A percentile compares a stretch with the other conserved stretches of the same genome.
These are phyloP conservation scores for Oreochromis spilurus DNA, from an alignment of 2,113 vertebrate species.

Conservation along the genomic window DNA sequence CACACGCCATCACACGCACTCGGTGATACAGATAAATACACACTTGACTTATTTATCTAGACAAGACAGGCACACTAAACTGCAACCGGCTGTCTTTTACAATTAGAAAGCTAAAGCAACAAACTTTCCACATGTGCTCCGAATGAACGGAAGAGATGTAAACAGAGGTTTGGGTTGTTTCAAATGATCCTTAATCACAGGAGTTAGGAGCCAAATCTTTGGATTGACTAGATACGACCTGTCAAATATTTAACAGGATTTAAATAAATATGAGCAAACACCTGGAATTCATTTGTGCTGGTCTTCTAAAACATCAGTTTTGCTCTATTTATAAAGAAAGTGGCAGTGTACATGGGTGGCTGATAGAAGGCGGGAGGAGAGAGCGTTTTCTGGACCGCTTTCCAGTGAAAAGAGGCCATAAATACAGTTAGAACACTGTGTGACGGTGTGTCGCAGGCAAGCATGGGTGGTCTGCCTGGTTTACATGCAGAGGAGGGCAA, in stretches of 20 bases:
- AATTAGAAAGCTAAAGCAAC: neutral
- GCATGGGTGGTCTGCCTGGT: conserved; percentile 53
- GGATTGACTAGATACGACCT: neutral
- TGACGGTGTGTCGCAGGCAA: conserved; percentile 33
- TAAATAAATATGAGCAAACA: neutral
- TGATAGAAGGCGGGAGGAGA: neutral
- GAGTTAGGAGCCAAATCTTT: neutral
- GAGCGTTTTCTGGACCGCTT: neutral
- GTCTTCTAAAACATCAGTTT: neutral
- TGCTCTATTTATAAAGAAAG: neutral
- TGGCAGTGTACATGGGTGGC: neutral
- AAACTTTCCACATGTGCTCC: neutral
- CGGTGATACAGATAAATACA: neutral
- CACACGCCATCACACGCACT: neutral
- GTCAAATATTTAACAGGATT: neutral
- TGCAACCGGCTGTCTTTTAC: neutral
- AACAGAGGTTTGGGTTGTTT: neutral
- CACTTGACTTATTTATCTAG: neutral
- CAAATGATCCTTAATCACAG: neutral
- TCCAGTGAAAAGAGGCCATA: conserved; percentile 6
- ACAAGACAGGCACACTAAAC: neutral
- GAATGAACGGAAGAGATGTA: conserved; percentile 7
- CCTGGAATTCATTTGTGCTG: neutral
- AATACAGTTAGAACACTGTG: conserved; percentile 58
- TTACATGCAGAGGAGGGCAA: conserved; percentile 11